These are phyloP conservation scores for Strigamia transsilvanica DNA, from an alignment of 2,888 invertebrate genomes.

Conservation along the genomic window DNA sequence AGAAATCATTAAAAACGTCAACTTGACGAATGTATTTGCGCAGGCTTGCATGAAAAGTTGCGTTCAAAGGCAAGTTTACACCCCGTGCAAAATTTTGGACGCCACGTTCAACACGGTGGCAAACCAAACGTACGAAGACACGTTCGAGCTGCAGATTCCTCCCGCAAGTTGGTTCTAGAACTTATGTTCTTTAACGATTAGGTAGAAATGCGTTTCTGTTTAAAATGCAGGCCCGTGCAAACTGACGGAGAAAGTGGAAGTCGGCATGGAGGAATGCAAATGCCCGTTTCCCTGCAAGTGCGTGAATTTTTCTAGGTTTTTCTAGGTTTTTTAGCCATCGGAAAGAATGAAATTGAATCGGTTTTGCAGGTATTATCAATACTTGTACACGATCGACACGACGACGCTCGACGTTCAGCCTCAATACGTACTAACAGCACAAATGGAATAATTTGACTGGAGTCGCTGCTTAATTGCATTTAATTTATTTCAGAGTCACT, in stretches of 20 bases:
- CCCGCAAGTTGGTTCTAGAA: neutral
- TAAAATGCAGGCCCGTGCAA: neutral
- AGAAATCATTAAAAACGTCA: too few species aligned
- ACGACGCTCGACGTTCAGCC: too few species aligned
- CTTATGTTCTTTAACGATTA: neutral
- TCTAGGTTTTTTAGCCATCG: neutral
- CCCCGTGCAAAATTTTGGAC: neutral
- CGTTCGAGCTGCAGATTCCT: neutral
- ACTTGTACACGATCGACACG: too few species aligned
- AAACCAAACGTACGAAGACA: neutral
- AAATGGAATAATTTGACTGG: too few species aligned
- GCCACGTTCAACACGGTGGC: neutral
- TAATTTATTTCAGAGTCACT: neutral
- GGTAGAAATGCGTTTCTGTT: too few species aligned
- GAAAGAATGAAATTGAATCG: neutral
- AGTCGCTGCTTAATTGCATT: neutral
- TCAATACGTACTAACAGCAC: too few species aligned
- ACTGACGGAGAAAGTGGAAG: neutral
- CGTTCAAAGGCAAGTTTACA: neutral
- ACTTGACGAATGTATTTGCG: too few species aligned
- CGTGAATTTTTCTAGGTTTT: neutral
- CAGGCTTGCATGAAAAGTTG: conserved; percentile 17
- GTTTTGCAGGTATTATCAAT: neutral
- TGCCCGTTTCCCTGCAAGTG: conserved; percentile 3
- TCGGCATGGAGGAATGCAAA: neutral